These are phyloP conservation scores for Jordanella pulchra DNA, from an alignment of 2,797 vertebrate genomes.

Conservation along the genomic window DNA sequence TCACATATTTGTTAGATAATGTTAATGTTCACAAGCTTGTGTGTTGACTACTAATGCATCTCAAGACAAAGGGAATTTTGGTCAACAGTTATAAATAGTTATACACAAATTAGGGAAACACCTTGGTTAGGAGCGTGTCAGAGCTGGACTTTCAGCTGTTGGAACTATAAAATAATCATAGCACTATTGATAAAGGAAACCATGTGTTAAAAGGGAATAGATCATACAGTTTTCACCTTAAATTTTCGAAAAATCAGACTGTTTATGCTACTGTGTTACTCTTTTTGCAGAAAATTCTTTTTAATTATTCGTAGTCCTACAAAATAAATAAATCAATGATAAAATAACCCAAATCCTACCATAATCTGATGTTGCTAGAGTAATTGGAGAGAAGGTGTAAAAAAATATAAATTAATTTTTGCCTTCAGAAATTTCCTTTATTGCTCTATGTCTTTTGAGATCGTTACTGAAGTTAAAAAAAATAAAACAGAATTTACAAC, in stretches of 20 bases:
- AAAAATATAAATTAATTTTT: not conserved
- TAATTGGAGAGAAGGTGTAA: not conserved
- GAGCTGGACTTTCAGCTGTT: not conserved
- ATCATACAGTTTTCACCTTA: not conserved
- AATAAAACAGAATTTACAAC: too few relatives aligned
- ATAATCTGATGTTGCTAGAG: not conserved
- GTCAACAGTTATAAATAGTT: too few relatives aligned
- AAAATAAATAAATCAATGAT: too few relatives aligned
- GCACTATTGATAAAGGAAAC: not conserved
- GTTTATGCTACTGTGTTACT: not conserved
- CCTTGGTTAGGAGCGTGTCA: not conserved
- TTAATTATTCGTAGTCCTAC: not conserved
- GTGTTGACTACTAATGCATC: not conserved
- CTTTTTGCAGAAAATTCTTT: not conserved
- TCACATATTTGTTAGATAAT: conserved; percentile 1
- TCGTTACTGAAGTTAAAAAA: too few relatives aligned
- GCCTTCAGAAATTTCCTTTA: too few relatives aligned
- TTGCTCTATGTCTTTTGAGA: too few relatives aligned
- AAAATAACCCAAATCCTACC: too few relatives aligned
- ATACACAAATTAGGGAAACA: too few relatives aligned
- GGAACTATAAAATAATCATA: not conserved
- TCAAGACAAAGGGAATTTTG: too few relatives aligned
- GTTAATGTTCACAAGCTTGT: not conserved
- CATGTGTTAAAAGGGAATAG: not conserved
- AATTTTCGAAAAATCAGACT: not conserved